Conservation (phyloP, 1,140 invertebrate genomes). For the Bicyclus anynana region DNA sequence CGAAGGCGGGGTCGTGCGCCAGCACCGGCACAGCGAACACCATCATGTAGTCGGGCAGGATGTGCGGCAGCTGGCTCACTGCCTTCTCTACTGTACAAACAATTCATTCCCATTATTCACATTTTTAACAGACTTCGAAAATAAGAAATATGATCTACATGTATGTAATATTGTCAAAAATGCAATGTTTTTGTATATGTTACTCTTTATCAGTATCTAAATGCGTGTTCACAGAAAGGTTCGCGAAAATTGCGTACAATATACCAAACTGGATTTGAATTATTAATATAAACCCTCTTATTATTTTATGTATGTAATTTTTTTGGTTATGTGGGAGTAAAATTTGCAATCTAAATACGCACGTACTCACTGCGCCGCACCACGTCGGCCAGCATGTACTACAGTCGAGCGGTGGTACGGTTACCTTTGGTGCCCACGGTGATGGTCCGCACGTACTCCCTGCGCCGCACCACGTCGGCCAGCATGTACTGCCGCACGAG, state of each 20-base stretch:
- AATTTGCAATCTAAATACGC: too few relatives aligned
- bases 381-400: constrained; percentile 92
- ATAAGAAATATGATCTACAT: too few relatives aligned
- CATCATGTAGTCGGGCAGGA: constrained; percentile 96
- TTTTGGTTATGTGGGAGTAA: too few relatives aligned
- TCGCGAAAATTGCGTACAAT: too few relatives aligned
- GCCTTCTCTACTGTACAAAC: constrained; percentile 79
- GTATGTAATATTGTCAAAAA: too few relatives aligned
- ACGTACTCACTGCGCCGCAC: constrained; percentile 94
- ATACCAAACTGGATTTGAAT: too few relatives aligned
- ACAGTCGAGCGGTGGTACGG: constrained; percentile 34
- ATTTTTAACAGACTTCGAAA: too few relatives aligned
- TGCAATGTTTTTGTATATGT: too few relatives aligned
- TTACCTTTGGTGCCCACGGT: constrained; percentile 71
- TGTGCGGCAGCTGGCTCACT: constrained; percentile 87
- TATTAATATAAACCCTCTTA: too few relatives aligned
- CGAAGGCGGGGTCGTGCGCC: constrained; percentile 92
- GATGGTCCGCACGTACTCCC: constrained; percentile 94
- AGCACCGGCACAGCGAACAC: constrained; percentile 96
- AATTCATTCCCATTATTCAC: neutral
- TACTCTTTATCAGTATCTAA: too few relatives aligned
- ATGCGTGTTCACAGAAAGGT: too few relatives aligned
- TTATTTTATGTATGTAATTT: too few relatives aligned
- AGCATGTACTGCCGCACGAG: constrained; percentile 87
- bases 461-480: constrained; percentile 91